These are phyloP conservation scores for Serranus cabrilla DNA, from an alignment of 2,797 vertebrate species.

Conservation along the genomic window DNA sequence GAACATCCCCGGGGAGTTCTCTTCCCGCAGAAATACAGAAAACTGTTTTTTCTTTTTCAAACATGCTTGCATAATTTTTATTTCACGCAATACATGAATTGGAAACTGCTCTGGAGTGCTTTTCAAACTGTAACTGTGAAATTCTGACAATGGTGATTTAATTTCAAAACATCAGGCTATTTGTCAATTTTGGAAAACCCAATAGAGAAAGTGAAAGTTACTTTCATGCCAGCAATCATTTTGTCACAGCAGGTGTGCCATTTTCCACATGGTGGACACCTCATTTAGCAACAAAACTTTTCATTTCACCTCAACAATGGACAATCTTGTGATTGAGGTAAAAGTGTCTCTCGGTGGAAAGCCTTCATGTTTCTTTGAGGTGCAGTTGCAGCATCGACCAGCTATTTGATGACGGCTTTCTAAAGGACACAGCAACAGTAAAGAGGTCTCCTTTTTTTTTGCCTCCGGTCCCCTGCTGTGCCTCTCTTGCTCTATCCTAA, in stretches of 20 bases:
- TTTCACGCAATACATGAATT: slow-evolving; percentile 51
- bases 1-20: slow-evolving; percentile 64
- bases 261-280: slow-evolving; percentile 47
- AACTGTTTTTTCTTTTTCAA: slow-evolving; percentile 11
- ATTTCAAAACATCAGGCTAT: slow-evolving; percentile 56
- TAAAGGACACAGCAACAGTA: slow-evolving; percentile 41
- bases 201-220: slow-evolving; percentile 37
- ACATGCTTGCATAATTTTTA: slow-evolving; percentile 59
- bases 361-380: slow-evolving; percentile 34
- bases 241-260: slow-evolving; percentile 60
- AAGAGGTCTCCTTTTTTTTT: slow-evolving; percentile 18
- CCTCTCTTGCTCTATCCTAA: slow-evolving; percentile 16
- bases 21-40: slow-evolving; percentile 55
- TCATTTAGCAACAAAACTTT: slow-evolving; percentile 49
- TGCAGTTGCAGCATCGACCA: slow-evolving; percentile 28
- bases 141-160: slow-evolving; percentile 47
- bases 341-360: slow-evolving; percentile 41
- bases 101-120: slow-evolving; percentile 49
- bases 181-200: slow-evolving; percentile 48
- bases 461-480: slow-evolving; percentile 28
- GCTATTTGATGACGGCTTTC: slow-evolving; percentile 53
- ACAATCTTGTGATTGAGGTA: slow-evolving; percentile 27
- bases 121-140: slow-evolving; percentile 43
- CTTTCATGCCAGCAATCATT: slow-evolving; percentile 61
- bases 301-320: slow-evolving; percentile 60